phyloP scores from a whole-genome alignment of 2,888 invertebrate species.

The Coelinius sp. region DNA sequence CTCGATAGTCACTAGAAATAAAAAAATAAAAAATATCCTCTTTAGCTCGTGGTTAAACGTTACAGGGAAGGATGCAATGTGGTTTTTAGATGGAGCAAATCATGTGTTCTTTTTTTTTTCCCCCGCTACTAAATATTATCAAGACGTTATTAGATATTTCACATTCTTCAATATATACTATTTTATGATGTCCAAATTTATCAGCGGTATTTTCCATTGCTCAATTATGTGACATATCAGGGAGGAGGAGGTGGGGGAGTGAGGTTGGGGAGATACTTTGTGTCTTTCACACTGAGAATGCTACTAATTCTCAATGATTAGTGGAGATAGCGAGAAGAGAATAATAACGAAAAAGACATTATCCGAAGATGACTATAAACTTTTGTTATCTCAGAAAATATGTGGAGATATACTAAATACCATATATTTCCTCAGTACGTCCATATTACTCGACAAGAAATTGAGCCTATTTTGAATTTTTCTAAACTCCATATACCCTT shows the following conservation, averaged over 20 bases:
- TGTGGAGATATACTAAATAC: not conserved
- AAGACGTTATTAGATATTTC: not conserved
- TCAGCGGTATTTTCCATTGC: not conserved
- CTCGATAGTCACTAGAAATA: conserved; percentile 59
- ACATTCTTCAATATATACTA: not conserved
- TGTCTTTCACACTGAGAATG: not conserved
- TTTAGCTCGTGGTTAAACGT: conserved; percentile 20
- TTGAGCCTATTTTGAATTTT: no score
- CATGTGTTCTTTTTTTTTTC: conserved; percentile 1
- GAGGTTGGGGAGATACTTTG: not conserved
- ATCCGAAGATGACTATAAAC: conserved; percentile 10
- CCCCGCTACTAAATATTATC: not conserved
- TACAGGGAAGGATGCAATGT: conserved; percentile 27
- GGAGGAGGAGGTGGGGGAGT: not conserved
- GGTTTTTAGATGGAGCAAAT: conserved; percentile 23
- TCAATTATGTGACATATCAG: not conserved
- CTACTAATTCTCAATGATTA: not conserved
- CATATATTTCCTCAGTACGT: no score
- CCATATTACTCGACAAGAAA: no score
- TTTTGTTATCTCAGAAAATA: conserved; percentile 12
- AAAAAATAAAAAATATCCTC: conserved; percentile 22
- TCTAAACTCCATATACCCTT: no score
- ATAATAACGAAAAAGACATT: not conserved
- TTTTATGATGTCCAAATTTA: not conserved
- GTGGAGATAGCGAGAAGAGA: conserved; percentile 7